These are phyloP conservation scores for Lacanobia wlatinum DNA, from an alignment of 2,888 invertebrate species.

Conservation along the genomic window DNA sequence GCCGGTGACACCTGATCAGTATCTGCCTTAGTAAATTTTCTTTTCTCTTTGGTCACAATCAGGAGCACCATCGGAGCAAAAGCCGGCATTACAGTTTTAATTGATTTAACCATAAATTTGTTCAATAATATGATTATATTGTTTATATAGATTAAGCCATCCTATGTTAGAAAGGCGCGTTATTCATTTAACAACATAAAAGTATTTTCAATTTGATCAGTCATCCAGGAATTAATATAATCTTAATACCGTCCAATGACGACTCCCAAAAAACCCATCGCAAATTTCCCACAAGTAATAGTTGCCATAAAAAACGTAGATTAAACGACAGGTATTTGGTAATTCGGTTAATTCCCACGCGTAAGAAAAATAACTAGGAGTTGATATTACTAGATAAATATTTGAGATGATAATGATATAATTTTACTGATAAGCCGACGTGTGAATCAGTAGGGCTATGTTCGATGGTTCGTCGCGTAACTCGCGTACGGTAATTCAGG, in stretches of 20 bases:
- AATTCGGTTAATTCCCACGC: slow-evolving; percentile 68
- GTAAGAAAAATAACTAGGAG: slow-evolving; percentile 62
- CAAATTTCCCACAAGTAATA: slow-evolving; percentile 53
- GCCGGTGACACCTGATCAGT: too few species aligned
- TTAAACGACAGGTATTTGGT: slow-evolving; percentile 53
- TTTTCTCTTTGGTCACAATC: too few species aligned
- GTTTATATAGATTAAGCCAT: too few species aligned
- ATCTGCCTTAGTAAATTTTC: too few species aligned
- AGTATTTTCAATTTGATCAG: not conserved
- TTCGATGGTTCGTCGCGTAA: slow-evolving; percentile 44
- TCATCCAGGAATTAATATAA: slow-evolving; percentile 5
- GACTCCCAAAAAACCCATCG: slow-evolving; percentile 34
- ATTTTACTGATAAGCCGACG: slow-evolving; percentile 70
- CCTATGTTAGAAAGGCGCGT: too few species aligned
- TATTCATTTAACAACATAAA: not conserved
- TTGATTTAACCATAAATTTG: not conserved
- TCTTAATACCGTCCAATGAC: not conserved
- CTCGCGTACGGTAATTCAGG: slow-evolving; percentile 15
- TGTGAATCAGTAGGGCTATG: slow-evolving; percentile 67
- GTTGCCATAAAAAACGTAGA: slow-evolving; percentile 43
- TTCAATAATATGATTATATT: too few species aligned
- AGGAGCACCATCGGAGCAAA: not conserved
- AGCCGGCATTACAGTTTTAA: not conserved
- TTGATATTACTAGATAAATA: slow-evolving; percentile 74
- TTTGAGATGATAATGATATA: slow-evolving; percentile 76